Evolutionary conservation across 1,140 invertebrate species (phyloP).

Genomic region (Drosophila orosa): DNA sequence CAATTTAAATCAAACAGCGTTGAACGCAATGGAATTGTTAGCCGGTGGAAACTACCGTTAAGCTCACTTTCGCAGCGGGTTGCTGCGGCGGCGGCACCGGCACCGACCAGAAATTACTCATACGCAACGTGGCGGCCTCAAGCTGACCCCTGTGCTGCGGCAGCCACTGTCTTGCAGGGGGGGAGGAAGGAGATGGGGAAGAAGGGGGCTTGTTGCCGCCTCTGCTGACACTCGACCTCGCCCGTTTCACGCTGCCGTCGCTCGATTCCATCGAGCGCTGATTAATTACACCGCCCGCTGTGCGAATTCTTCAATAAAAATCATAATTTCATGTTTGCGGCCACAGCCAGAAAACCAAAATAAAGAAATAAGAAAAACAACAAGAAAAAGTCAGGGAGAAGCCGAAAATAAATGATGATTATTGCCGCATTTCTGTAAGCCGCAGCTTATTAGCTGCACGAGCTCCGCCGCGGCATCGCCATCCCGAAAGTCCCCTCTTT

Average conservation of each 20-base stretch:
- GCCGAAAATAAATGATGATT: conserved; percentile 74
- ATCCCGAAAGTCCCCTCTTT: conserved; percentile 9
- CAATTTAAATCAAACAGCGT: conserved; percentile 80
- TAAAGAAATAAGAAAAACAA: conserved; percentile 14
- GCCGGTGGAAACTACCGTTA: conserved; percentile 75
- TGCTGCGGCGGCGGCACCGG: conserved; percentile 1
- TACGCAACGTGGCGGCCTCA: conserved; percentile 50
- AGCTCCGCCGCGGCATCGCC: conserved; percentile 40
- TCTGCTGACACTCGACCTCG: conserved; percentile 67
- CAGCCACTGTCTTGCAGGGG: conserved; percentile 48
- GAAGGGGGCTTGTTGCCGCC: conserved; percentile 52
- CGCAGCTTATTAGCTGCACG: conserved; percentile 80
- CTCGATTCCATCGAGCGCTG: conserved; percentile 59
- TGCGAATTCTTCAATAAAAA: conserved; percentile 83
- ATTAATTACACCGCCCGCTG: conserved; percentile 83
- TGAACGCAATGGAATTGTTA: conserved; percentile 67
- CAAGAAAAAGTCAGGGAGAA: conserved; percentile 7
- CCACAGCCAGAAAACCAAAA: conserved; percentile 43
- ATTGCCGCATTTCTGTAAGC: conserved; percentile 82
- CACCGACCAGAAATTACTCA: conserved; percentile 51
- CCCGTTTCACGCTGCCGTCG: conserved; percentile 59
- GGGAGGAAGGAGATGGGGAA: not conserved
- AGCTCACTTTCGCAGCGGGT: conserved; percentile 79
- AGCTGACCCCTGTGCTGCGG: conserved; percentile 47
- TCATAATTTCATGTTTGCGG: conserved; percentile 80